These are phyloP conservation scores for Todiramphus chloris DNA, from an alignment of 2,113 vertebrate species.

Conservation along the genomic window DNA sequence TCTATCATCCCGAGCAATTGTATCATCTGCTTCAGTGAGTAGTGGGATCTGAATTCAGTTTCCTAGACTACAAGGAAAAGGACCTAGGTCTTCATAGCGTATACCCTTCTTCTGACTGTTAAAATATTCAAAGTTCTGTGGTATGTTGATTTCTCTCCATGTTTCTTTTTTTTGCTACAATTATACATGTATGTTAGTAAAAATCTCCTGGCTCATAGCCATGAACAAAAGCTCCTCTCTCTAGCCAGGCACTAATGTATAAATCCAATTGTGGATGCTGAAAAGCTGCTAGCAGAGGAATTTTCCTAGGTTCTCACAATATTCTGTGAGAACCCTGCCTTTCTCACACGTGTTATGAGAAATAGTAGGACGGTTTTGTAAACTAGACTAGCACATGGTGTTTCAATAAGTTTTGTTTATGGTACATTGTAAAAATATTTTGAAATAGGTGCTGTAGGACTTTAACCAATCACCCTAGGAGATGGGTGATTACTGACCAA, in stretches of 20 bases:
- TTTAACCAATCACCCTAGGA: no score
- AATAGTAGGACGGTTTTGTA: no score
- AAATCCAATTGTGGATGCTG: slow-evolving; percentile 38
- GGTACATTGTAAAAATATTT: no score
- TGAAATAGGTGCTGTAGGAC: no score
- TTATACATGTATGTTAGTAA: background rate
- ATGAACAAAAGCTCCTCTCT: background rate
- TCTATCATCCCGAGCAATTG: background rate
- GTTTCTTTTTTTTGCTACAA: background rate
- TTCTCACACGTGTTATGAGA: no score
- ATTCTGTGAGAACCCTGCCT: no score
- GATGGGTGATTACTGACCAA: no score
- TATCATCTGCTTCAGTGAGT: background rate
- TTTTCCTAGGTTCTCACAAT: no score
- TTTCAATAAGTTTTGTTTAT: no score
- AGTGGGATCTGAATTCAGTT: background rate
- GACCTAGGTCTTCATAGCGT: background rate
- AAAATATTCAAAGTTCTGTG: background rate
- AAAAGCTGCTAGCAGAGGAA: no score
- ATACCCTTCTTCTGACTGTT: background rate
- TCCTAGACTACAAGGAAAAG: background rate
- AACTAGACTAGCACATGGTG: no score
- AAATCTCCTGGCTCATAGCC: background rate
- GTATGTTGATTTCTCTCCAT: background rate
- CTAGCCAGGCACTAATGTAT: background rate